Base-by-base conservation (phyloP, 2,888 invertebrate species). In the Esperia sulphurella region DNA sequence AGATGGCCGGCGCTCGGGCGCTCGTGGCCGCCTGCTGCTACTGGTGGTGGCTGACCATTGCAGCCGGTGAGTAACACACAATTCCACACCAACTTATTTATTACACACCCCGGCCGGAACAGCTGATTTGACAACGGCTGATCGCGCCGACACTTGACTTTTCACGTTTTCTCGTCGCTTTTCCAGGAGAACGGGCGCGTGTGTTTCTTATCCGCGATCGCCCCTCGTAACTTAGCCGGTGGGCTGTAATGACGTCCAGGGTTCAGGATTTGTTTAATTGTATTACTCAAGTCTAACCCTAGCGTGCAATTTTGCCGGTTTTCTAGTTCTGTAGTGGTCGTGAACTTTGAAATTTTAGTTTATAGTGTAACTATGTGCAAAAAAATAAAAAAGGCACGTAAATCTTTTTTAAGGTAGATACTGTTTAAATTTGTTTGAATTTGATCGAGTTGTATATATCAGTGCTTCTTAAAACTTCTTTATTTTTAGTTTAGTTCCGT, bases 1-100 rank as follows among this genome's bases (percentile, higher is more conserved):
- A 86, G 46, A 90, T 90, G 90, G 85, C 90, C 90, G 88, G 87
- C 90, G 86, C 86, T 86, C 88, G 88, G 89, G 83, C 90, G 88
- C 90, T 90, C 83, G 83, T 84, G 75, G 82, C 84, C 88, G 87
- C 79, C 82, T 85, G 83, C 82, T 86, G 79, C 78, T 83, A 81
- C 83, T 86, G 86, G 84, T 90, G 88, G 88, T 89, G 88, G 89
- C 86, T 89, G 79, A 80, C 81, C 68, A 73, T 79, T 73, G 82
- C 88, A 83, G 84, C 87, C 88, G 90, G 90, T 90, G 69, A 89
- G 89, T 89, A 81, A n/a, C n/a, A n/a, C n/a, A n/a, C n/a, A n/a
- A n/a, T 77, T 21, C n/a, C 10, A 30, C 30, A 42, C 31, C 29
- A 13, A 5, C 10, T 41, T 5, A 14, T 46, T 43, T 37, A 41